Conservation (phyloP, 2,113 vertebrate genomes). For the Mobula birostris region DNA sequence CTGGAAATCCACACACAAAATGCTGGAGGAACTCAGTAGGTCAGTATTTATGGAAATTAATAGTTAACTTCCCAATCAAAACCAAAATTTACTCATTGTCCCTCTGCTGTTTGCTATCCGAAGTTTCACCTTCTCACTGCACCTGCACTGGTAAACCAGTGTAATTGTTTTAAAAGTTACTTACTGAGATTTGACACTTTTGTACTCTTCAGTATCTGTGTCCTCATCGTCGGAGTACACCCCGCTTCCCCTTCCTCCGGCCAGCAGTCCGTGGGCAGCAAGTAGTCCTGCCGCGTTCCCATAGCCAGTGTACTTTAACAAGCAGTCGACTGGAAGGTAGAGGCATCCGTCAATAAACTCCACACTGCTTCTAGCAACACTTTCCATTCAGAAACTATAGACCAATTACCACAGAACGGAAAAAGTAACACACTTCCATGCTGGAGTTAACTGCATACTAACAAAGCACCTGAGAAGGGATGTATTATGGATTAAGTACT, state of each 20-base stretch:
- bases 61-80: background rate
- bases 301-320: conserved; percentile 94
- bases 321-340: conserved; percentile 75
- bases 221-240: conserved; percentile 95
- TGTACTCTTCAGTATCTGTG: conserved; percentile 96
- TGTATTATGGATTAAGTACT: too few relatives aligned
- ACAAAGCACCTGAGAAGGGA: background rate
- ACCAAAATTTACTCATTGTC: background rate
- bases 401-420: background rate
- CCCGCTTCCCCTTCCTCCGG: conserved; percentile 86
- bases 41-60: too few relatives aligned
- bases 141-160: background rate
- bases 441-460: too few relatives aligned
- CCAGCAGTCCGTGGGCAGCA: conserved; percentile 80
- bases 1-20: too few relatives aligned
- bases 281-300: conserved; percentile 89
- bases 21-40: too few relatives aligned
- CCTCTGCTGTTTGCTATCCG: background rate
- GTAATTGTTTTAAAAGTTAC: conserved; percentile 38
- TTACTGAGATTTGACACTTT: conserved; percentile 80
- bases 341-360: background rate
- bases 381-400: background rate
- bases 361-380: background rate
- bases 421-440: background rate
- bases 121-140: background rate